A percentile compares a stretch with the other conserved stretches of the same genome.
phyloP scores from a whole-genome alignment of 2,888 invertebrate species.

The Hirudinaria manillensis region DNA sequence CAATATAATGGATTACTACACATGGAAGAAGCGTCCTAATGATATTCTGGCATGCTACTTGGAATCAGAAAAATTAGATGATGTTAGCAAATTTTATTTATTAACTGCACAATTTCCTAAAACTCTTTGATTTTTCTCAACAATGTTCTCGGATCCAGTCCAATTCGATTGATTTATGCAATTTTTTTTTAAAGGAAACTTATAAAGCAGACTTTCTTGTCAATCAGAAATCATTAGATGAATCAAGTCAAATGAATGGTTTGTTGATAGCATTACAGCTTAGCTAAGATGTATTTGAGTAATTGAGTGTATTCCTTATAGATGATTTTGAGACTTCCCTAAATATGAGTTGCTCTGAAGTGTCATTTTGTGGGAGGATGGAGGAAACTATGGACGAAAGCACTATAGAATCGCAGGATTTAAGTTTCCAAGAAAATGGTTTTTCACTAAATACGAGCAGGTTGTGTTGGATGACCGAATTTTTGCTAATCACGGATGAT shows the following conservation, averaged over 20 bases:
- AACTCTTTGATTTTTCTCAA: too few relatives aligned
- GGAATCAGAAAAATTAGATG: slow-evolving; percentile 20
- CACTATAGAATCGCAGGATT: neutral
- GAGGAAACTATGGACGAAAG: slow-evolving; percentile 10
- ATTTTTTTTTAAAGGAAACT: neutral
- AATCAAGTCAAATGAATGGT: slow-evolving; percentile 8
- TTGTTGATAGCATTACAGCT: neutral
- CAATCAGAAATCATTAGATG: neutral
- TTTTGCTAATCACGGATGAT: neutral
- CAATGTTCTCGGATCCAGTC: too few relatives aligned
- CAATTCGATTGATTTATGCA: too few relatives aligned
- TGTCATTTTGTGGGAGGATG: slow-evolving; percentile 9
- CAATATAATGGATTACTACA: slow-evolving; percentile 78
- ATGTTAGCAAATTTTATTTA: neutral
- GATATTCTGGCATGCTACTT: slow-evolving; percentile 27
- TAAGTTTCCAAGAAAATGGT: slow-evolving; percentile 12
- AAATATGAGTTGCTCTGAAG: slow-evolving; percentile 13
- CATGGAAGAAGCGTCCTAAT: slow-evolving; percentile 72
- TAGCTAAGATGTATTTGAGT: neutral
- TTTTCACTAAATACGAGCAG: neutral
- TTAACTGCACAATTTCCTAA: too few relatives aligned
- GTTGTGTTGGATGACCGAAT: neutral
- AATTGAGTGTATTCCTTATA: neutral
- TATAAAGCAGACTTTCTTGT: neutral
- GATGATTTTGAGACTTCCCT: neutral